These are phyloP conservation scores for Anadara kagoshimensis DNA, from an alignment of 1,140 invertebrate genomes.

Conservation along the genomic window DNA sequence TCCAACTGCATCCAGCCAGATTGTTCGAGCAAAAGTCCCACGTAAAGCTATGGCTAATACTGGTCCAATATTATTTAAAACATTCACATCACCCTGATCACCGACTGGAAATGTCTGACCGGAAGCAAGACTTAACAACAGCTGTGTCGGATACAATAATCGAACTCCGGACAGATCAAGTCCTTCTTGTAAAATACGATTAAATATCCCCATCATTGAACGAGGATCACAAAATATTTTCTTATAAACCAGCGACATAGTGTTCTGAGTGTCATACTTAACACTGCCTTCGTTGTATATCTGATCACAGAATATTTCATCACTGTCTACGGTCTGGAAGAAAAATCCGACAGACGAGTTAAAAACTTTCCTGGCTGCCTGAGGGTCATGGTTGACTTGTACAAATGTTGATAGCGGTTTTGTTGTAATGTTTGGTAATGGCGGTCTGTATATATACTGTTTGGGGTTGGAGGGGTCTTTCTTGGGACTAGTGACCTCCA, in stretches of 20 bases:
- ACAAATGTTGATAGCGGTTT: conserved; percentile 69
- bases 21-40: conserved; percentile 59
- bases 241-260: conserved; percentile 68
- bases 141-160: conserved; percentile 56
- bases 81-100: conserved; percentile 40
- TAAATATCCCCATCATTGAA: conserved; percentile 65
- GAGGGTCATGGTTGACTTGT: conserved; percentile 61
- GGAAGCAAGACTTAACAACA: conserved; percentile 44
- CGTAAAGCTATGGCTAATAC: conserved; percentile 66
- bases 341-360: conserved; percentile 64
- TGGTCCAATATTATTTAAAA: conserved; percentile 63
- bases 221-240: conserved; percentile 61
- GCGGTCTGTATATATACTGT: conserved; percentile 55
- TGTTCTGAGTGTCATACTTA: conserved; percentile 64
- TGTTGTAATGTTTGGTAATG: conserved; percentile 63
- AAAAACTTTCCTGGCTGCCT: conserved; percentile 60
- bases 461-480: conserved; percentile 17
- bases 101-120: conserved; percentile 30
- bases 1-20: conserved; percentile 68
- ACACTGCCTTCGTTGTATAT: conserved; percentile 46
- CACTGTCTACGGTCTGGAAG: conserved; percentile 68
- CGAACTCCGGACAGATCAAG: conserved; percentile 59
- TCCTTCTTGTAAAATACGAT: conserved; percentile 62
- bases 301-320: conserved; percentile 50
- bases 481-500: conserved; percentile 44